phyloP scores from a whole-genome alignment of 2,888 invertebrate genomes.

The Dichetophora obliterata region DNA sequence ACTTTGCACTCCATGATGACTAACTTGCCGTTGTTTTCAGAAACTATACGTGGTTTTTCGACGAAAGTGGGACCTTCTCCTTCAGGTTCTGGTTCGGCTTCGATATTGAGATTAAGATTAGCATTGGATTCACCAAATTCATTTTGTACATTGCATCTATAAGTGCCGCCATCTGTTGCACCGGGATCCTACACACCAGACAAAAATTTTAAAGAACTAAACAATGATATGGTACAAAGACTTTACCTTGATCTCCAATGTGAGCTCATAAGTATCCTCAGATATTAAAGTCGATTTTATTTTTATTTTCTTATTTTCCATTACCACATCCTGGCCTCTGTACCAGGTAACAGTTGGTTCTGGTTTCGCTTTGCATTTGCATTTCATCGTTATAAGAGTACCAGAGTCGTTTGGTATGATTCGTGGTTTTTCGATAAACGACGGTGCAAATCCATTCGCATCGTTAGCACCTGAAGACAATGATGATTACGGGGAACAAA shows the following conservation, averaged over 20 bases:
- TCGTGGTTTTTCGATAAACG: conserved; percentile 97
- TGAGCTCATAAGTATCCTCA: conserved; percentile 89
- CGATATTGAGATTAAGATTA: conserved; percentile 95
- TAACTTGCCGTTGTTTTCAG: conserved; percentile 84
- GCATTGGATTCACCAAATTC: conserved; percentile 97
- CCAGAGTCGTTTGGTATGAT: conserved; percentile 99
- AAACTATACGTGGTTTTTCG: conserved; percentile 89
- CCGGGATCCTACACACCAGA: conserved; percentile 77
- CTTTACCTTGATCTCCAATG: conserved; percentile 80
- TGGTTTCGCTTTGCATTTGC: conserved; percentile 94
- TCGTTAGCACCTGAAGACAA: conserved; percentile 83
- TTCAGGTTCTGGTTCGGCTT: conserved; percentile 94
- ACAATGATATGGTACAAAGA: background rate
- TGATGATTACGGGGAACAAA: background rate
- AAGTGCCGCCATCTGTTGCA: conserved; percentile 86
- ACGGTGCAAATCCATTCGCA: conserved; percentile 91
- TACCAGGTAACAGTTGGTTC: conserved; percentile 96
- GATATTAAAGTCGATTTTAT: conserved; percentile 82
- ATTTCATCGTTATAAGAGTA: conserved; percentile 96
- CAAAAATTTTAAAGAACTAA: background rate
- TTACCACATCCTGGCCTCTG: conserved; percentile 87
- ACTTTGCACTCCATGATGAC: conserved; percentile 91
- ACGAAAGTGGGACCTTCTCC: conserved; percentile 95
- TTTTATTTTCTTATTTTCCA: conserved; percentile 86
- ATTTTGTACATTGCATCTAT: conserved; percentile 95